Conservation (phyloP, 2,113 vertebrate species). For the Anoplopoma fimbria region DNA sequence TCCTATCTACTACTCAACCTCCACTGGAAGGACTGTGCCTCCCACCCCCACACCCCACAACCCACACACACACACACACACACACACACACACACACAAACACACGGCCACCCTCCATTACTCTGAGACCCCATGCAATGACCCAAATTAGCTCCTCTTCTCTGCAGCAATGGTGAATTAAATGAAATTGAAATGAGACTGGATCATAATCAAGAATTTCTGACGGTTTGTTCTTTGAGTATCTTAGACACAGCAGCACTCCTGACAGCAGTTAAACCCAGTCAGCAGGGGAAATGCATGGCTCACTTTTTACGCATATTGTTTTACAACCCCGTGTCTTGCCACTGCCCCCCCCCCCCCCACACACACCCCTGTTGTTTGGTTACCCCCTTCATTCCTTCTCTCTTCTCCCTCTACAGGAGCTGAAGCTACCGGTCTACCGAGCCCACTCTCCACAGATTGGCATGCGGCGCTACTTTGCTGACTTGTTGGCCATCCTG, state of each 20-base stretch:
- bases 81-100: neutral
- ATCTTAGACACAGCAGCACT: constrained; percentile 33
- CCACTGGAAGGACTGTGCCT: constrained; percentile 29
- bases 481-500: constrained; percentile 88
- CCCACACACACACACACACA: neutral
- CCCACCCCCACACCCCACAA: neutral
- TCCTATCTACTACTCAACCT: constrained; percentile 72
- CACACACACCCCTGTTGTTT: constrained; percentile 14
- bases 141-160: constrained; percentile 69
- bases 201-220: constrained; percentile 35
- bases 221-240: constrained; percentile 19
- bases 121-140: constrained; percentile 64
- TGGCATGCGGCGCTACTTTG: constrained; percentile 90
- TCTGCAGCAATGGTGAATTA: constrained; percentile 44
- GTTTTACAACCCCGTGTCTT: constrained; percentile 41
- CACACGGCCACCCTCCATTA: constrained; percentile 31
- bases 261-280: constrained; percentile 30
- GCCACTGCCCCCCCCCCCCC: constrained; percentile 40
- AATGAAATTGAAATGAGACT: constrained; percentile 40
- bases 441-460: constrained; percentile 91
- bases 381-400: neutral
- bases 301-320: constrained; percentile 62
- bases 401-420: constrained; percentile 75
- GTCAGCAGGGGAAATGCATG: constrained; percentile 44
- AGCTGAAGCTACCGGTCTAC: constrained; percentile 90